phyloP scores from a whole-genome alignment of 1,140 invertebrate species.

The Cydia fagiglandana region DNA sequence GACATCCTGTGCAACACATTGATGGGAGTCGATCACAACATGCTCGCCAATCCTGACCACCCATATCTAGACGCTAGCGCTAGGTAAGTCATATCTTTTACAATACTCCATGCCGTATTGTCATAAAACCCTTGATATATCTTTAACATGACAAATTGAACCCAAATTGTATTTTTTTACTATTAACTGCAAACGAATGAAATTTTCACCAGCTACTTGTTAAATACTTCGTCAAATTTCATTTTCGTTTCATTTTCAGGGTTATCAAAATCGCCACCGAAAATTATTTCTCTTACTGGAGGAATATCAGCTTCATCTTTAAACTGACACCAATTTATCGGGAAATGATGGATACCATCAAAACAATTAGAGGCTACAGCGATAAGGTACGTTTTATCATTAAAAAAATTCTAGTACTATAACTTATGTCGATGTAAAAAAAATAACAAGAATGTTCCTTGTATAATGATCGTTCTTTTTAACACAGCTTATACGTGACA shows the following conservation, averaged over 20 bases:
- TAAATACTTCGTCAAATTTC: neutral
- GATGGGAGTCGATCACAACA: conserved; percentile 32
- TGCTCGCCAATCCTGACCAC: conserved; percentile 32
- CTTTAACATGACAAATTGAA: no score
- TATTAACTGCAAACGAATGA: no score
- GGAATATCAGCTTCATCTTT: conserved; percentile 26
- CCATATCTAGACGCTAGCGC: conserved; percentile 27
- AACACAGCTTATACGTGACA: conserved; percentile 22
- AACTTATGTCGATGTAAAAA: neutral
- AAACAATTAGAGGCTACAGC: conserved; percentile 25
- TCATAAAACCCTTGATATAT: no score
- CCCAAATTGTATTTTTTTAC: no score
- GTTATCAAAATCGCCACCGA: conserved; percentile 30
- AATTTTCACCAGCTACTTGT: neutral
- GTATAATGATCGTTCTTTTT: conserved; percentile 2
- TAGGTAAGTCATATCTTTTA: conserved; percentile 16
- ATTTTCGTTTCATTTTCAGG: conserved; percentile 22
- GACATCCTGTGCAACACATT: conserved; percentile 30
- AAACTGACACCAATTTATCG: conserved; percentile 25
- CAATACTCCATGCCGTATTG: neutral
- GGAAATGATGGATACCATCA: conserved; percentile 31
- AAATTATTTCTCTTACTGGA: conserved; percentile 35
- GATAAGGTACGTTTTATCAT: conserved; percentile 19
- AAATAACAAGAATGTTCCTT: neutral
- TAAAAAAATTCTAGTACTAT: no score